Evolutionary conservation across 1,140 invertebrate species (phyloP), one percentile per base, ranked within the genome.

Genomic region (Solenopsis invicta): DNA sequence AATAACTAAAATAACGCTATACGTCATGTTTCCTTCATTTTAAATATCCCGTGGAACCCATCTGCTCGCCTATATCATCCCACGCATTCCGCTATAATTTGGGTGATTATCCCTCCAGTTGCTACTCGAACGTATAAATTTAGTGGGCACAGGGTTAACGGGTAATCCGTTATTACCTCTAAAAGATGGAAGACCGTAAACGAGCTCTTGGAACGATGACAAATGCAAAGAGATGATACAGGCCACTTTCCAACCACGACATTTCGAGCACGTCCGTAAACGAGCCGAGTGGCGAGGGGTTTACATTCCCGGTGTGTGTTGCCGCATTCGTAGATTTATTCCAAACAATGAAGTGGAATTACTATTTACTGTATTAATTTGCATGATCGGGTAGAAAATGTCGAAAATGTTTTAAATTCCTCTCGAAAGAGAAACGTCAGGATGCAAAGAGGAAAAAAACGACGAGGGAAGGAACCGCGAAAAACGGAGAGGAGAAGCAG

Each of bases 301-400:
- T 90, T 90, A 74, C 76, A 54, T 85, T 82, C 81, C 69, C 80
- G 74, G 37, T 88, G 50, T 88, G 50, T 87, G 86, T 92, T 88
- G n/a, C 56, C 18, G 56, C 61, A 50, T 82, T 84, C 61, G 37
- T 80, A 89, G 92, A 93, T 94, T 93, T 93, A 93, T 94, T 93
- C 89, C 77, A 18, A 92, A 88, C 87, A 86, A 88, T 89, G 78
- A 90, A 81, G 75, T 87, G 86, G 89, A 90, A 93, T 94, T 93
- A 92, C 90, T 91, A 91, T 94, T 94, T 93, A 88, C 88, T 85
- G 90, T 88, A 92, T 92, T 93, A 93, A 93, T 94, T 93, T 93
- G 91, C 92, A 91, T 93, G 89, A 81, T 3, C 29, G 64, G 56
- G 54, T 21, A 9, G 45, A 41, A 48, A 50, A 56, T 29, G 45